phyloP scores from a whole-genome alignment of 2,113 vertebrate species.

The Myiozetetes cayanensis region DNA sequence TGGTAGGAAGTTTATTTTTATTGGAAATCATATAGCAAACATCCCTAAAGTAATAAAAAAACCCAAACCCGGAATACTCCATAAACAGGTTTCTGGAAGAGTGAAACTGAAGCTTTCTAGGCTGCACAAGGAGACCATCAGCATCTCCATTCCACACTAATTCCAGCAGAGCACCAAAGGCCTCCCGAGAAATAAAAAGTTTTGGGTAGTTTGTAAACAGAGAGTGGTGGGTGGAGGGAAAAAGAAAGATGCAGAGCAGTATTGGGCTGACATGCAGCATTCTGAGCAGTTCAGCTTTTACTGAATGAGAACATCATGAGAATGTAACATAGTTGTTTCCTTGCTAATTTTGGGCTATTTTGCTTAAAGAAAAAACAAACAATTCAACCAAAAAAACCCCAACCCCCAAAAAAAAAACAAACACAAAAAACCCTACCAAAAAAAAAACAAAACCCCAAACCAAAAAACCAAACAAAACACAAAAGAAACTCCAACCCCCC shows the following conservation, averaged over 20 bases:
- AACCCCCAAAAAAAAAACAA: background rate
- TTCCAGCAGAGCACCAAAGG: background rate
- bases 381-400: background rate
- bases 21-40: constrained; percentile 28
- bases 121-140: background rate
- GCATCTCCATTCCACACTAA: background rate
- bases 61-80: background rate
- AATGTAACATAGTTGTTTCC: background rate
- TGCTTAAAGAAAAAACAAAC: background rate
- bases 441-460: background rate
- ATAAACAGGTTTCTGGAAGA: background rate
- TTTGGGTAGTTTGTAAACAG: background rate
- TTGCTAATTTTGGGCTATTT: background rate
- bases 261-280: background rate
- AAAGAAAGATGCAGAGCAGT: background rate
- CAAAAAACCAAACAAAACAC: background rate
- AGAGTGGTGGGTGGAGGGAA: background rate
- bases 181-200: background rate
- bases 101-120: background rate
- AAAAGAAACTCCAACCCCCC: background rate
- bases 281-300: background rate
- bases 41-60: constrained; percentile 3
- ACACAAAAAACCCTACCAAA: too few species aligned
- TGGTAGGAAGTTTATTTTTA: constrained; percentile 31
- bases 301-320: background rate